A percentile compares a stretch with the other conserved stretches of the same genome.
phyloP scores from a whole-genome alignment of 1,140 invertebrate species.

The Drosophila pruinosa region DNA sequence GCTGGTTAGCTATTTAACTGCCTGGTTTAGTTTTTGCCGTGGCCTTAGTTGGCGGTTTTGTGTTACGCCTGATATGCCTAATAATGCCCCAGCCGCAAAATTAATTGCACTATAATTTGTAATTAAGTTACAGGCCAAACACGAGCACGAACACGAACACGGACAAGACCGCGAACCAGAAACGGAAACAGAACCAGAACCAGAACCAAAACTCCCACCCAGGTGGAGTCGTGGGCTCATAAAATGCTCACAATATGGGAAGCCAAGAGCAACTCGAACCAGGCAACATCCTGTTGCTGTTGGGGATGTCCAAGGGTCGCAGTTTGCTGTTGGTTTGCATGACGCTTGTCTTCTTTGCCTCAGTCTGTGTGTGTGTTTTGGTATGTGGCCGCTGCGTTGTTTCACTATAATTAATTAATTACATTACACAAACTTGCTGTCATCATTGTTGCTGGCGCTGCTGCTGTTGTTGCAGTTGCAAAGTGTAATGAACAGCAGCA shows the following conservation, averaged over 20 bases:
- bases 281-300: not conserved
- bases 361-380: conserved; percentile 6
- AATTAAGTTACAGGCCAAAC: conserved; percentile 75
- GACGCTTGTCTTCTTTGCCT: not conserved
- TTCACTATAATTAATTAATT: conserved; percentile 77
- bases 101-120: conserved; percentile 82
- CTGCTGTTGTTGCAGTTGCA: conserved; percentile 37
- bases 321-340: conserved; percentile 11
- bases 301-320: not conserved
- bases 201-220: too few species aligned
- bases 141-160: conserved; percentile 37
- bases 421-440: conserved; percentile 78
- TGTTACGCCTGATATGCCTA: conserved; percentile 63
- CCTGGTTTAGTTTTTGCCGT: conserved; percentile 10
- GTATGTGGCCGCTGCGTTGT: conserved; percentile 54
- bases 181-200: too few species aligned
- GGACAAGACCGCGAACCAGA: too few species aligned
- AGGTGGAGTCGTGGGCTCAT: conserved; percentile 37
- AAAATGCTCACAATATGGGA: conserved; percentile 42
- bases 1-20: conserved; percentile 11
- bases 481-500: conserved; percentile 19
- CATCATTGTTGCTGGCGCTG: conserved; percentile 44
- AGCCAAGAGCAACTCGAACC: not conserved
- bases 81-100: conserved; percentile 71
- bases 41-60: conserved; percentile 43